Percentiles rank a stretch among this genome's conserved stretches.
phyloP scores from a whole-genome alignment of 2,113 vertebrate species.

The Mirounga angustirostris region DNA sequence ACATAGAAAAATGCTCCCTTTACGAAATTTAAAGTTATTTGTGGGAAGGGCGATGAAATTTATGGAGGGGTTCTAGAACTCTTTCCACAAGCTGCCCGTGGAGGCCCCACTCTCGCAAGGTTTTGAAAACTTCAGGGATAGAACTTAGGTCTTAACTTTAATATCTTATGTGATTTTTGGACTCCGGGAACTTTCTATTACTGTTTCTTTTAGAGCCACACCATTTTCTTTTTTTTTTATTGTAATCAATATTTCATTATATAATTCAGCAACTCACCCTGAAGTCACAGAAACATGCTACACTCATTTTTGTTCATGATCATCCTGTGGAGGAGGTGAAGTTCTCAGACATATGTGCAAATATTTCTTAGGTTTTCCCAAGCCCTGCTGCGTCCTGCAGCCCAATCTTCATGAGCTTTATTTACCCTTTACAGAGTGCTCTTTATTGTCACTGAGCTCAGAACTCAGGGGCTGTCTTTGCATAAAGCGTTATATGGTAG shows the following conservation, averaged over 20 bases:
- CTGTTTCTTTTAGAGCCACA: neutral
- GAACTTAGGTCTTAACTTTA: slow-evolving; percentile 21
- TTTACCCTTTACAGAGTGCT: neutral
- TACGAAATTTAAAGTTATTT: neutral
- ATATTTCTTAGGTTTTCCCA: neutral
- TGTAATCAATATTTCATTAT: neutral
- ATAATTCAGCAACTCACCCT: neutral
- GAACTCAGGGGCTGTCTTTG: neutral
- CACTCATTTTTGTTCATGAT: neutral
- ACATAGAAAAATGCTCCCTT: neutral
- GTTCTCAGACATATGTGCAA: neutral
- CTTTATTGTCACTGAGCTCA: neutral
- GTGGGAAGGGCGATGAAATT: neutral
- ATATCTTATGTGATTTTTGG: neutral
- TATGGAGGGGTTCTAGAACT: neutral
- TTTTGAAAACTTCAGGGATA: neutral
- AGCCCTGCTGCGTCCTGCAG: neutral
- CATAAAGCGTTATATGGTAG: neutral
- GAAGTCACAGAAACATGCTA: neutral
- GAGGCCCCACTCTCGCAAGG: too few relatives aligned
- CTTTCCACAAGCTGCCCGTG: neutral
- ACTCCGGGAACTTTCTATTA: neutral
- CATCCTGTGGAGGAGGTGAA: neutral
- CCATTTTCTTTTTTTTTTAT: neutral
- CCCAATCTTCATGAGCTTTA: neutral